Evolutionary conservation across 37 sponge, comb jelly and placozoan species (phyloP).

Genomic region (Bolinopsis microptera): DNA sequence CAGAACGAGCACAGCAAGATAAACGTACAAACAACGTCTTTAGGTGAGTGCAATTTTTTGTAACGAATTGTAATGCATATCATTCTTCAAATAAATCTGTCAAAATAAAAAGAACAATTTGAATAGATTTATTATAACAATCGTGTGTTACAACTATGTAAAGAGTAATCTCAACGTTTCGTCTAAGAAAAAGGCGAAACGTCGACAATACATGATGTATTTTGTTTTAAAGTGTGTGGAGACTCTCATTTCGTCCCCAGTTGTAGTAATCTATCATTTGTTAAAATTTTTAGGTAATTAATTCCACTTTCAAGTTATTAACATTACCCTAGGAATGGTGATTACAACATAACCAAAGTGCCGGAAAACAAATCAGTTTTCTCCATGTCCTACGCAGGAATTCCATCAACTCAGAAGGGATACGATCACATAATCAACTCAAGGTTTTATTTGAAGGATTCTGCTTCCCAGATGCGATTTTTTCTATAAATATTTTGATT

Average conservation of each 20-base stretch:
- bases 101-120: too few species aligned
- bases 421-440: slow-evolving; percentile 1
- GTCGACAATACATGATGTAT: too few species aligned
- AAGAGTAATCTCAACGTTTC: too few species aligned
- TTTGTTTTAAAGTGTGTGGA: too few species aligned
- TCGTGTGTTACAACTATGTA: too few species aligned
- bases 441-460: too few species aligned
- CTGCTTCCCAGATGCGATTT: too few species aligned
- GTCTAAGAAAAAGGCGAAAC: too few species aligned
- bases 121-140: too few species aligned
- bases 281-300: not conserved
- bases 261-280: not conserved
- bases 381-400: slow-evolving; percentile 27
- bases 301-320: not conserved
- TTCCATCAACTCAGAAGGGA: slow-evolving; percentile 22
- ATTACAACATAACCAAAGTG: slow-evolving; percentile 49
- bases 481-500: too few species aligned
- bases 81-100: not conserved
- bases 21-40: slow-evolving; percentile 62
- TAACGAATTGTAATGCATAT: not conserved
- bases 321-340: not conserved
- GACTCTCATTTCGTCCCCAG: too few species aligned
- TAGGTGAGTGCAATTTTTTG: not conserved
- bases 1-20: slow-evolving; percentile 28
- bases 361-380: not conserved